Evolutionary conservation across 2,888 invertebrate genomes (phyloP).

Genomic region (Macropis europaea): DNA sequence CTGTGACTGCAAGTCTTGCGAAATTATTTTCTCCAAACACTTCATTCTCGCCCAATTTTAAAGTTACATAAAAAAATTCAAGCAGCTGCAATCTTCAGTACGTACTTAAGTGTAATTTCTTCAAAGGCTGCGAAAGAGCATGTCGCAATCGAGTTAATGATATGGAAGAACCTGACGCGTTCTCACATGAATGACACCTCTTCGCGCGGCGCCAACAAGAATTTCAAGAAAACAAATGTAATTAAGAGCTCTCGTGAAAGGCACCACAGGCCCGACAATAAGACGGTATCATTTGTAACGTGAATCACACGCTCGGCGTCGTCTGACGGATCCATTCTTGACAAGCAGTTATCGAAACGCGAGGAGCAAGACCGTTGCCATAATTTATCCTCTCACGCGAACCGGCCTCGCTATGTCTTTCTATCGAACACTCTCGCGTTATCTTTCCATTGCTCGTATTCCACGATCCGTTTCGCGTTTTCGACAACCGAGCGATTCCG

Average conservation of each 20-base stretch:
- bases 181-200: no score
- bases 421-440: not conserved
- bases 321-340: slow-evolving; percentile 1
- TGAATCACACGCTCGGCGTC: slow-evolving; percentile 7
- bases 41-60: no score
- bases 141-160: not conserved
- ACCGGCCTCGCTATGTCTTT: not conserved
- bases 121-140: not conserved
- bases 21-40: no score
- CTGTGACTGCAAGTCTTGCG: no score
- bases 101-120: slow-evolving; percentile 1
- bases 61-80: no score
- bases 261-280: not conserved
- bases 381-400: slow-evolving; percentile 31
- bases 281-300: not conserved
- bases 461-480: not conserved
- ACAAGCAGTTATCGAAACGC: not conserved
- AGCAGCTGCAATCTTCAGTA: not conserved
- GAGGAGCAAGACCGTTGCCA: not conserved
- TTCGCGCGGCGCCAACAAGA: not conserved
- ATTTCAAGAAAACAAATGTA: not conserved
- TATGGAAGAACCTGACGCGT: no score
- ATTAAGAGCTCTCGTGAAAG: not conserved
- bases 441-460: not conserved
- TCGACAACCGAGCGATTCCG: not conserved